Percentiles rank a stretch among this genome's conserved stretches.
Conservation (phyloP, 1,140 invertebrate species). For the Drosophila aff. region DNA sequence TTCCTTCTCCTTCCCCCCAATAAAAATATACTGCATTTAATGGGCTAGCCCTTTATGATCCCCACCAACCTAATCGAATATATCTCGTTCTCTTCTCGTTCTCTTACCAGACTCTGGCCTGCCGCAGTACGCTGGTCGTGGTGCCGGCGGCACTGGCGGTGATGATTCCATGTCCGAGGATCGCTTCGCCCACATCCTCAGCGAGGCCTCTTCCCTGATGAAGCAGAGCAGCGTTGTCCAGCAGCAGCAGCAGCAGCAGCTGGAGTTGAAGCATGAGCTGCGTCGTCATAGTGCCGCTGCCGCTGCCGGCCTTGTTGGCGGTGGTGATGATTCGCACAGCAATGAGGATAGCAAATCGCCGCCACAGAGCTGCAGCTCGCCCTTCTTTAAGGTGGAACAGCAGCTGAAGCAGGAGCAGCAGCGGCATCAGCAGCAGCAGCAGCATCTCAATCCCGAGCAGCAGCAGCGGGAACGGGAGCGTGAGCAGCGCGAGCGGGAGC, state of each 20-base stretch:
- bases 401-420: constrained; percentile 55
- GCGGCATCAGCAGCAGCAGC: constrained; percentile 25
- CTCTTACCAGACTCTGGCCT: constrained; percentile 87
- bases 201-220: constrained; percentile 93
- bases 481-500: constrained; percentile 83
- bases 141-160: constrained; percentile 86
- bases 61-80: constrained; percentile 4
- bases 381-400: constrained; percentile 88
- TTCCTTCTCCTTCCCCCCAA: not conserved
- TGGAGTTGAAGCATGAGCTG: constrained; percentile 43
- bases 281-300: constrained; percentile 37
- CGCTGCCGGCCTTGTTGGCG: constrained; percentile 22
- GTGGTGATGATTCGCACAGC: constrained; percentile 87
- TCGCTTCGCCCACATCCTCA: constrained; percentile 96
- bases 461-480: constrained; percentile 90
- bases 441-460: constrained; percentile 61
- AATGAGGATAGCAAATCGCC: constrained; percentile 94
- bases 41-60: constrained; percentile 67
- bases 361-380: constrained; percentile 90
- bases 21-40: constrained; percentile 77
- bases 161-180: constrained; percentile 95
- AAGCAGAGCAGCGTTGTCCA: constrained; percentile 84
- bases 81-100: not conserved
- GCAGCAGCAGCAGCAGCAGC: constrained; percentile 25
- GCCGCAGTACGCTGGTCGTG: constrained; percentile 87